Evolutionary conservation across 1,140 invertebrate species (phyloP).

Genomic region (Drosophila orena): DNA sequence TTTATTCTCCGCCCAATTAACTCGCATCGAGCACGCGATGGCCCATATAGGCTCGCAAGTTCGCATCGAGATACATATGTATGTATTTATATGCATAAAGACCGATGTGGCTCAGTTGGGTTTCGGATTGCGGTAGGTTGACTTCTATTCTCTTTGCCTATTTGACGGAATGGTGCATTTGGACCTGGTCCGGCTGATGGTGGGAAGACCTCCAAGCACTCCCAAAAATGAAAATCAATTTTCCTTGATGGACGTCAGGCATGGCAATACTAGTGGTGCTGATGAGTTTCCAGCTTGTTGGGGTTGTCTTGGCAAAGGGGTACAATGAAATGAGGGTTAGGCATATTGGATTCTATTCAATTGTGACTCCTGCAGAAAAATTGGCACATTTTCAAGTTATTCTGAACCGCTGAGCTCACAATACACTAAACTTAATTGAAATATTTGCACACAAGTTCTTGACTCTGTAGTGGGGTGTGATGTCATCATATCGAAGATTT

Average conservation of each 20-base stretch:
- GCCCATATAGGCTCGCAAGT: slow-evolving; percentile 48
- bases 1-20: slow-evolving; percentile 74
- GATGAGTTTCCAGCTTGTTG: slow-evolving; percentile 17
- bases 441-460: slow-evolving; percentile 27
- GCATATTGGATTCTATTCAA: not conserved
- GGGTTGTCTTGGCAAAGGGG: slow-evolving; percentile 29
- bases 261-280: slow-evolving; percentile 56
- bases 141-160: slow-evolving; percentile 5
- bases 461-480: slow-evolving; percentile 21
- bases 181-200: not conserved
- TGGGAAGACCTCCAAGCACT: slow-evolving; percentile 38
- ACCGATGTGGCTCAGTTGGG: slow-evolving; percentile 19
- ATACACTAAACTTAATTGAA: slow-evolving; percentile 32
- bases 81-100: slow-evolving; percentile 32
- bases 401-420: not conserved
- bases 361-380: not conserved
- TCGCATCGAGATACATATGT: slow-evolving; percentile 16
- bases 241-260: slow-evolving; percentile 47
- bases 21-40: slow-evolving; percentile 66
- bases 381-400: slow-evolving; percentile 5
- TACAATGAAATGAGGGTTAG: not conserved
- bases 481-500: slow-evolving; percentile 57
- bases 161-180: slow-evolving; percentile 51
- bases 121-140: slow-evolving; percentile 43
- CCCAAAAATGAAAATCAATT: slow-evolving; percentile 56